Evolutionary conservation across 2,888 invertebrate genomes (phyloP), one percentile per base, ranked within the genome.

Genomic region (Sisyra nigra): DNA sequence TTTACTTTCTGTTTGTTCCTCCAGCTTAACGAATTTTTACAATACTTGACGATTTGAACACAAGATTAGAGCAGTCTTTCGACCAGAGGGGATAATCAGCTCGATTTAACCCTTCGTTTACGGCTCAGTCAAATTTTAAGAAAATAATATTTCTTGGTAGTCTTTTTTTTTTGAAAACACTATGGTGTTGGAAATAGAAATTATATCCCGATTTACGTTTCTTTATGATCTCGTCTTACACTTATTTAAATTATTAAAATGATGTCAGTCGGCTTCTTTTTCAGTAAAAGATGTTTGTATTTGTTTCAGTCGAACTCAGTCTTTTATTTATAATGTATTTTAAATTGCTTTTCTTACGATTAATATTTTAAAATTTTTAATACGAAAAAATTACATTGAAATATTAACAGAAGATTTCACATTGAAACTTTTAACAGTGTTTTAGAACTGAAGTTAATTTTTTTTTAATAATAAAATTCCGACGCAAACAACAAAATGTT

Each of bases 1-100:
- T 17, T 17, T 11, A 19, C 19, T 37, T 9, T 43, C 43, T 30
- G 43, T 43, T 43, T 37, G 37, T 30, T 43, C 38, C 43, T 43
- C 43, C 43, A 43, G 43, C 38, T 43, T 43, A 37, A 41, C 14
- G 13, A 15, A 3, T 3, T 38, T 37, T 17, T n/a, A 18, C n/a
- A n/a, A 17, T 9, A 38, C 17, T 7, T 11, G n/a, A 19, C 10
- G n/a, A 13, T 15, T 11, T 15, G 17, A 35, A 7, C 35, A 35
- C 4, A 34, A 34, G 7, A 7, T 14, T 6, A 18, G 13, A 10
- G 24, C 10, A 11, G 13, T 18, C n/a, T 17, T 19, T 19, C 11
- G 11, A 38, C 38, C 24, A 4, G 15, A n/a, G 15, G 5, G 17
- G 15, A 3, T 13, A 35, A 3, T 13, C 14, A 9, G 6, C 9